These are phyloP conservation scores for Homarus americanus DNA, from an alignment of 1,140 invertebrate species.

Conservation along the genomic window DNA sequence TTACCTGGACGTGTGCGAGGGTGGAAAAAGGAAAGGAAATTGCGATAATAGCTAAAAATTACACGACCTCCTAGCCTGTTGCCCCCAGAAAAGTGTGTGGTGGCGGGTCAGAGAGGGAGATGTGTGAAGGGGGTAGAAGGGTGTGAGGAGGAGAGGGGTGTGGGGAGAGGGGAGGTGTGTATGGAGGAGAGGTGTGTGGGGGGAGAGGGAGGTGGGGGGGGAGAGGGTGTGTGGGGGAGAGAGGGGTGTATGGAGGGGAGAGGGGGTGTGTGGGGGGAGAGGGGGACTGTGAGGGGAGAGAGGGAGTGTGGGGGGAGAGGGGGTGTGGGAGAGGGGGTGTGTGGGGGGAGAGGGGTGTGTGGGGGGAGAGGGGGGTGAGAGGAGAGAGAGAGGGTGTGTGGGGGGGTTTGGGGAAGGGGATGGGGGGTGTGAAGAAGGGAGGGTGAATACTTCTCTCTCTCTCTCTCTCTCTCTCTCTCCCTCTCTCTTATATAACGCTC, in stretches of 20 bases:
- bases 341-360: not conserved
- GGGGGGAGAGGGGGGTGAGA: not conserved
- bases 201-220: no score
- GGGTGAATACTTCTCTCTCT: not conserved
- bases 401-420: not conserved
- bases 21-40: constrained; percentile 37
- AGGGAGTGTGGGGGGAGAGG: not conserved
- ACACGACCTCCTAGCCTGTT: constrained; percentile 41
- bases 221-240: no score
- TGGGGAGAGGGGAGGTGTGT: not conserved
- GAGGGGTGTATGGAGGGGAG: not conserved
- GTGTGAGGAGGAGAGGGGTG: no score
- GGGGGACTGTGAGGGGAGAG: not conserved
- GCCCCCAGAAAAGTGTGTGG: not conserved
- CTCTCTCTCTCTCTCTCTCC: constrained; percentile 17
- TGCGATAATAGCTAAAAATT: constrained; percentile 64
- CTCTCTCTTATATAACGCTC: no score
- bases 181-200: not conserved
- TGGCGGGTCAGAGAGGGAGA: not conserved
- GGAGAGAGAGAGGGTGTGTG: not conserved
- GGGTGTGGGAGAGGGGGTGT: not conserved
- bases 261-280: not conserved
- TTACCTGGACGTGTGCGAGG: constrained; percentile 14
- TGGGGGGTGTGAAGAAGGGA: not conserved
- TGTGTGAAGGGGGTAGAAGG: not conserved